Evolutionary conservation across 2,797 vertebrate genomes (phyloP), one percentile per base, ranked within the genome.

Genomic region (Phataginus tetradactyla): DNA sequence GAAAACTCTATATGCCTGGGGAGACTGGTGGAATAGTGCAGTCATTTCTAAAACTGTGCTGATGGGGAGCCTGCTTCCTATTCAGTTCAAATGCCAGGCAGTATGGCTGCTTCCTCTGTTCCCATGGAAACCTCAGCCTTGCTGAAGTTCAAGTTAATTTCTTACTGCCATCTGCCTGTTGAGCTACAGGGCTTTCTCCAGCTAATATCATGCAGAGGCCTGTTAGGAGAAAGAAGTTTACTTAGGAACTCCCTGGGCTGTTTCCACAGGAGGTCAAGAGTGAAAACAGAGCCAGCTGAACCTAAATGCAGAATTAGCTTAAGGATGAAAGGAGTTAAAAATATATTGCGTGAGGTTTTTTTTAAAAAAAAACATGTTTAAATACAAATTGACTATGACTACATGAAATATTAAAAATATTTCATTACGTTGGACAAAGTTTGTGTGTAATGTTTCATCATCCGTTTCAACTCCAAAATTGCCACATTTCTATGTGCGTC

Each of bases 151-250:
- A 98, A 98, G 86, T 98, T 96, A 90, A 80, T 68, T 96, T 97
- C 95, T 97, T 97, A 95, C 97, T 83, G 97, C 98, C 98, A 98
- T 99, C 98, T 99, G 98, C 98, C 98, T 97, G 94, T 95, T 75
- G 95, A 90, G 90, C 96, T 96, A 42, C n/a, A 74, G 89, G 91
- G 71, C 55, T 98, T 98, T 96, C 95, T 96, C 84, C 95, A 93
- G 74, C 91, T 96, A 84, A 87, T 83, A 55, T 53, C 85, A 81
- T 5, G 53, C 74, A 85, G 81, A 57, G 69, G 1, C 74, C 78
- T 87, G 55, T 91, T 71, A 55, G 71, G 57, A 95, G 29, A 90
- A 71, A 17, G 49, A 49, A 74, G 92, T 96, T 97, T 90, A 90
- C 91, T 97, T 94, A 72, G 90, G 37, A 88, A 74, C 87, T 89